Evolutionary conservation across 2,797 vertebrate species (phyloP), one percentile per base, ranked within the genome.

Genomic region (Cephalopachus bancanus): DNA sequence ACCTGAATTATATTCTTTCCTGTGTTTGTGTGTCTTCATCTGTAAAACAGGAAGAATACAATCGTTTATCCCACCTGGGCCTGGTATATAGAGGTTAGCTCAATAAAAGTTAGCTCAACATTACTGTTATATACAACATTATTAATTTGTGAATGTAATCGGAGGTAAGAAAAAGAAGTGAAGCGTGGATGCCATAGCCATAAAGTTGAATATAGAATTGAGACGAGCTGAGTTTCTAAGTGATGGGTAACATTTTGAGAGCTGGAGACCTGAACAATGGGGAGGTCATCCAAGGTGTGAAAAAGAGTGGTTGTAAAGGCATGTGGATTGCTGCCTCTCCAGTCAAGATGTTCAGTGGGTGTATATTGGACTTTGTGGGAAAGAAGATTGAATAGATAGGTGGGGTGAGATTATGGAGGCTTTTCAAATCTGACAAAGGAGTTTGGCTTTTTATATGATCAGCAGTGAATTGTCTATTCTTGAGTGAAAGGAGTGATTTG

Each of bases 361-460:
- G 22, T 92, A 62, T 37, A 44, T n/a, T 65, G 76, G 33, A 93
- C 69, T 74, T 87, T 74, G 79, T 92, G 75, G n/a, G 95, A 80
- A 94, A 95, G 88, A 55, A 93, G 94, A 84, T 30, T 86, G 78
- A 96, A 92, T 83, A 44, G 94, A 44, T 22, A 75, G 65, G 83
- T 86, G 85, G 51, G 26, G 83, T 81, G 33, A 95, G 71, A 91
- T 93, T 83, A 78, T 44, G 79, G 72, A 93, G 53, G 65, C 64
- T 76, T 93, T 64, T 59, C 22, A 74, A 78, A 26, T 89, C 71
- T 69, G 71, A 75, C 59, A 76, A 85, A 90, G 79, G 79, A 80
- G 12, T 91, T 76, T 83, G 20, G 44, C 53, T 91, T 95, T 83
- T 88, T 49, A 92, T 74, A 79, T 20, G 30, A 83, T 83, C 60